Evolutionary conservation across 1,140 invertebrate genomes (phyloP).

Genomic region (Cydia splendana): DNA sequence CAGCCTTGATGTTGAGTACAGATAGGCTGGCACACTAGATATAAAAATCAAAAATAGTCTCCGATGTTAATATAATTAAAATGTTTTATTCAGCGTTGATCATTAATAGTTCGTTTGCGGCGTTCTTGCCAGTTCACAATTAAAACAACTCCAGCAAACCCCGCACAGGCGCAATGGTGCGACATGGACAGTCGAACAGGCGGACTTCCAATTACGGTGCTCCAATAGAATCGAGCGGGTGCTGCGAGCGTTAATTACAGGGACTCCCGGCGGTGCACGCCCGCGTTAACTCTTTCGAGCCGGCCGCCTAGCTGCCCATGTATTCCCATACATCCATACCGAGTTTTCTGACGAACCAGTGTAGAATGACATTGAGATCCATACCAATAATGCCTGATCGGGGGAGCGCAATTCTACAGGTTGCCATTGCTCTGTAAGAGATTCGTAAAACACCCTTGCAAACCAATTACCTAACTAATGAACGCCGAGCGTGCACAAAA

Average conservation of each 20-base stretch:
- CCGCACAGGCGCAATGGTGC: constrained; percentile 36
- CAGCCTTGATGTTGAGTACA: background rate
- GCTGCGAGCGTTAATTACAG: constrained; percentile 69
- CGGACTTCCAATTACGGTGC: constrained; percentile 57
- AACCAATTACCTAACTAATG: constrained; percentile 72
- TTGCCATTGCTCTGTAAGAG: background rate
- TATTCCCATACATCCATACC: background rate
- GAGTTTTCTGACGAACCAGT: background rate
- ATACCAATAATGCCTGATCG: background rate
- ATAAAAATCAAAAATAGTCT: background rate
- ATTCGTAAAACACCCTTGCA: constrained; percentile 37
- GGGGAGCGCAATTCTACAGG: background rate
- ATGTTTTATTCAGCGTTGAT: background rate
- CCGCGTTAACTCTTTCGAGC: constrained; percentile 48
- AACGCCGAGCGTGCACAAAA: constrained; percentile 58
- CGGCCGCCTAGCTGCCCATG: constrained; percentile 39
- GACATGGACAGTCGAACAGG: constrained; percentile 44
- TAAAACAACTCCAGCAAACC: background rate
- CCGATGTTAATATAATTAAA: background rate
- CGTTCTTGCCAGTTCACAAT: background rate
- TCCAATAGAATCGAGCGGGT: constrained; percentile 51
- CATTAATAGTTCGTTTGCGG: background rate
- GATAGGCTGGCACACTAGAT: background rate
- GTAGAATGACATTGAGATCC: background rate
- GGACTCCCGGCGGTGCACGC: constrained; percentile 51